These are phyloP conservation scores for Nanorana parkeri DNA, from an alignment of 2,113 vertebrate species.

Conservation along the genomic window DNA sequence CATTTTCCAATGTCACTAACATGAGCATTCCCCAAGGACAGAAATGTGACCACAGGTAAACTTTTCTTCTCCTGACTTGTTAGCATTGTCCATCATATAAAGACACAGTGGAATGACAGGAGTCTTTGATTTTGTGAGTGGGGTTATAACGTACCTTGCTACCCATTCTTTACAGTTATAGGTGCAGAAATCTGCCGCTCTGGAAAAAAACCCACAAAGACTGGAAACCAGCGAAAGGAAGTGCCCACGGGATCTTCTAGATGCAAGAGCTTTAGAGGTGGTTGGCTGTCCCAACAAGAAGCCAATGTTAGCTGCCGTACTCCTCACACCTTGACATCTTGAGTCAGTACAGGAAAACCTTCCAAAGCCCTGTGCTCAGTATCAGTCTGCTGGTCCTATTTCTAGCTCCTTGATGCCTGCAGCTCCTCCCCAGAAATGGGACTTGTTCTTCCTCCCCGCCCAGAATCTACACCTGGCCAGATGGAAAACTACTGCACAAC, in stretches of 20 bases:
- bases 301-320: conserved; percentile 66
- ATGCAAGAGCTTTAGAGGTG: conserved; percentile 55
- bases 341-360: conserved; percentile 58
- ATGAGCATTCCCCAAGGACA: no score
- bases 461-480: conserved; percentile 45
- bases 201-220: background rate
- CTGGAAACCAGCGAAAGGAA: background rate
- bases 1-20: no score
- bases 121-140: no score
- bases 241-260: background rate
- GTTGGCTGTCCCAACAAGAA: conserved; percentile 57
- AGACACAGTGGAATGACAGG: no score
- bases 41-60: no score
- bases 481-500: conserved; percentile 65
- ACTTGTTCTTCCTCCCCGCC: conserved; percentile 63
- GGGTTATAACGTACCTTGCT: conserved; percentile 20
- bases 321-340: conserved; percentile 66
- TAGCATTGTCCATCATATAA: no score
- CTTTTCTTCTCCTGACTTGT: no score
- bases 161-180: conserved; percentile 21
- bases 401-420: conserved; percentile 59
- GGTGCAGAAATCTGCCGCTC: background rate
- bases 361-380: conserved; percentile 64
- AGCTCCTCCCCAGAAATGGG: conserved; percentile 61
- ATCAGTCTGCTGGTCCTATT: conserved; percentile 63